Base-by-base conservation (phyloP, 2,888 invertebrate species). In the Carpatolechia fugitivella region DNA sequence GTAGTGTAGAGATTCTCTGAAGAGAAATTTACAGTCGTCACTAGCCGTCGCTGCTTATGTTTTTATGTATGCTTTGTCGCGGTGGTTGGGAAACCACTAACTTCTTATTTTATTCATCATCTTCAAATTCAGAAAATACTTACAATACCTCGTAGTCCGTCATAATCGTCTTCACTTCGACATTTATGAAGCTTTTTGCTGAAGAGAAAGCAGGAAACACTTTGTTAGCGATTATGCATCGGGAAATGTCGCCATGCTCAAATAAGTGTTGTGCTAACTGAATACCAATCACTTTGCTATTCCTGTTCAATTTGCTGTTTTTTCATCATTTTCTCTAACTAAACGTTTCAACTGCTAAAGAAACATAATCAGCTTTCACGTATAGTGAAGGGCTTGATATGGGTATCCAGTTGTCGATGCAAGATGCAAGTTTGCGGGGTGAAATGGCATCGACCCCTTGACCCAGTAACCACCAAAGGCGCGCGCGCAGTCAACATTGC, bases 11-110 rank as follows among this genome's bases (percentile, higher is more conserved):
- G 79, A 83, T 82, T 83, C 78, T 82, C 78, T 69, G 63, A 54
- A 75, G 85, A 80, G 88, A 88, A 88, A 88, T 82, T 83, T 72
- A 72, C 65, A 68, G 74, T 64, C 61, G 71, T 72, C 66, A 64
- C 64, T 67, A 71, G 65, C 64, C 60, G 61, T 60, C 60, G 59
- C 60, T 57, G 67, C 71, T 72, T 70, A 83, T 85, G 80, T 83
- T 81, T n/a, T 81, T 81, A 85, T 82, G 77, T 79, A 83, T 82
- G 70, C 64, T 70, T 74, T 72, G 73, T 72, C 64, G n/a, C 63
- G 16, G 33, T 33, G 20, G n/a, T 8, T 31, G 16, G 51, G 14
- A 51, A 51, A 51, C 38, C 51, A 40, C 38, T 29, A 16, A 16
- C 36, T 33, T 49, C 20, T 20, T 20, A 49, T n/a, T 49, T 35